These are phyloP conservation scores for Ephialtes manifestator DNA, from an alignment of 2,888 invertebrate species.

Conservation along the genomic window DNA sequence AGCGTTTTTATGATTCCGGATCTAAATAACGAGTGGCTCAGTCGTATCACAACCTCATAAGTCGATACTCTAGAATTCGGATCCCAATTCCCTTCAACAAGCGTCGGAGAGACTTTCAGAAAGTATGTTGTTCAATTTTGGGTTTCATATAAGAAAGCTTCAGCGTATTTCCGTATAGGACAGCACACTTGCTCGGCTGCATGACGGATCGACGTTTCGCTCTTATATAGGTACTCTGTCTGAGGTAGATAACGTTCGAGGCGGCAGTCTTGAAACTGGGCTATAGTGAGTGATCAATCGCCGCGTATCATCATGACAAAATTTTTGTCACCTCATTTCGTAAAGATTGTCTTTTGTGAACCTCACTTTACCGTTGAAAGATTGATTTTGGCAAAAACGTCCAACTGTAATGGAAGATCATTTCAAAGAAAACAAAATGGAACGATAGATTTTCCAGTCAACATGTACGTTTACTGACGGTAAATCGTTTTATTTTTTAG, in stretches of 20 bases:
- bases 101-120: not conserved
- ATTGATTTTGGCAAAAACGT: constrained; percentile 8
- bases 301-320: constrained; percentile 34
- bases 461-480: not conserved
- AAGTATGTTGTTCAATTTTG: constrained; percentile 9
- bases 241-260: constrained; percentile 1
- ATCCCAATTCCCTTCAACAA: not conserved
- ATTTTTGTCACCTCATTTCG: constrained; percentile 48
- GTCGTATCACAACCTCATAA: no score
- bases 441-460: not conserved
- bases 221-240: constrained; percentile 13
- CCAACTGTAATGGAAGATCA: not conserved
- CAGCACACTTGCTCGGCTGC: constrained; percentile 31
- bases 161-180: not conserved
- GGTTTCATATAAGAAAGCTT: not conserved
- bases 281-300: constrained; percentile 44
- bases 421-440: not conserved
- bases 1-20: not conserved
- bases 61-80: not conserved
- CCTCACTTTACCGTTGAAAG: not conserved
- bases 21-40: not conserved
- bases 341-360: not conserved
- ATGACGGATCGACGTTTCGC: constrained; percentile 45
- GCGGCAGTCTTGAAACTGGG: constrained; percentile 4
- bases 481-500: not conserved